These are phyloP conservation scores for Rhea pennata DNA, from an alignment of 2,113 vertebrate species.

Conservation along the genomic window DNA sequence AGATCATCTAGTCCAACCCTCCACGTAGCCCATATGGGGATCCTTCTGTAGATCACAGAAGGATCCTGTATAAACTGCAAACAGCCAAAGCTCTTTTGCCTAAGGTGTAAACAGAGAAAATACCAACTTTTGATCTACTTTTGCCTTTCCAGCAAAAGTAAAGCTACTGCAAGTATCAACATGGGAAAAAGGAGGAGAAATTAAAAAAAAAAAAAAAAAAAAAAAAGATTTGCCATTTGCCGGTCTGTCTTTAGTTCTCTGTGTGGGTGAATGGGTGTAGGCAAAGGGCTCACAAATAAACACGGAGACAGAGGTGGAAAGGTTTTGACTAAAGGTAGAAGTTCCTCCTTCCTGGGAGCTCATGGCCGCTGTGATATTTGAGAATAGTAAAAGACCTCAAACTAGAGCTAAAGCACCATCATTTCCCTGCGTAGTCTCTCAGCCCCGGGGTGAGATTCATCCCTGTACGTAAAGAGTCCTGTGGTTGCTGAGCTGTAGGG, in stretches of 20 bases:
- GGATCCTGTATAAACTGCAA: neutral
- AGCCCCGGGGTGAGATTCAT: neutral
- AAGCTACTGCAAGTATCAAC: neutral
- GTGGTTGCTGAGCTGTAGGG: neutral
- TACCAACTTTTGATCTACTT: neutral
- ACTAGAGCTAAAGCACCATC: accelerated
- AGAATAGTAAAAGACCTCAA: neutral
- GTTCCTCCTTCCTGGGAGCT: neutral
- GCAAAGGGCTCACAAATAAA: neutral
- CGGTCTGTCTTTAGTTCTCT: neutral
- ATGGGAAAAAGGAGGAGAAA: neutral
- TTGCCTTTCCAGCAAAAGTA: neutral
- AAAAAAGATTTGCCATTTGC: neutral
- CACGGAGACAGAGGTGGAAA: neutral
- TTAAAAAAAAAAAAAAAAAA: accelerated
- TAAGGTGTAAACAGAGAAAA: constrained; percentile 43
- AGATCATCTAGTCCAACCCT: too few species aligned
- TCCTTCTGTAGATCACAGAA: neutral
- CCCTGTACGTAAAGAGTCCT: neutral
- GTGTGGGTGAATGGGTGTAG: neutral
- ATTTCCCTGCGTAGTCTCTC: neutral
- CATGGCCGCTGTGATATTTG: neutral
- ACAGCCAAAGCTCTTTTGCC: neutral
- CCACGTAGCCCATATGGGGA: too few species aligned
- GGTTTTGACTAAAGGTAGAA: neutral